Base-by-base conservation (phyloP, 2,888 invertebrate genomes). In the Pyrochroa serraticornis region DNA sequence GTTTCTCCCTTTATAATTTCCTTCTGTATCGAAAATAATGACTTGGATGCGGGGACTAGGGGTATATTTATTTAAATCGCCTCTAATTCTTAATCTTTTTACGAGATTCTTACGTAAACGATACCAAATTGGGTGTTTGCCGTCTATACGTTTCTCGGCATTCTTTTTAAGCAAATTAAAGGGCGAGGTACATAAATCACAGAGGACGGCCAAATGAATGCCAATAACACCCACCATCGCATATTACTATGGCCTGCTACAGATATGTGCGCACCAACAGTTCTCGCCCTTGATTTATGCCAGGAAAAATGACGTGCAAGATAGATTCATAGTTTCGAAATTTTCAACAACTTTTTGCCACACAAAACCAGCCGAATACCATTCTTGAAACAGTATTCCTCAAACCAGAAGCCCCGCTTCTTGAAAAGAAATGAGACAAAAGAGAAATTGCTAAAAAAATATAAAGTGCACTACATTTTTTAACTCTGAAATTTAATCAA, bases 61-160 rank as follows among this genome's bases (percentile, higher is more conserved):
- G 50, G 36, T 54, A 51, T 59, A 55, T 59, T 59, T 59, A 59
- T 59, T 59, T 50, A 55, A 59, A 59, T 51, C 59, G 59, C 47
- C 45, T 47, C 55, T 50, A 55, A 55, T 59, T 55, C 54, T 44
- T 50, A 59, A 55, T 55, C 45, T 59, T 59, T 57, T 59, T 59
- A 50, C 45, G 33, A 59, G 49, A 50, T 37, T 55, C 46, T 59
- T 59, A 58, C 33, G 46, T 51, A 54, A 59, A 59, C 50, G 50
- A 54, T 55, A 42, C 55, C 42, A 55, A 59, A 59, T 59, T 55
- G 55, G 50, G 46, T 54, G 59, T 54, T 58, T 37, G 41, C 22
- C 34, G 54, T 35, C 46, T 38, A 49, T 37, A 30, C 39, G 33
- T 34, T 52, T 47, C 44, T 34, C 34, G 13, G 10, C 33, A 10